Evolutionary conservation across 2,888 invertebrate genomes (phyloP).

Genomic region (Celastrina argiolus): DNA sequence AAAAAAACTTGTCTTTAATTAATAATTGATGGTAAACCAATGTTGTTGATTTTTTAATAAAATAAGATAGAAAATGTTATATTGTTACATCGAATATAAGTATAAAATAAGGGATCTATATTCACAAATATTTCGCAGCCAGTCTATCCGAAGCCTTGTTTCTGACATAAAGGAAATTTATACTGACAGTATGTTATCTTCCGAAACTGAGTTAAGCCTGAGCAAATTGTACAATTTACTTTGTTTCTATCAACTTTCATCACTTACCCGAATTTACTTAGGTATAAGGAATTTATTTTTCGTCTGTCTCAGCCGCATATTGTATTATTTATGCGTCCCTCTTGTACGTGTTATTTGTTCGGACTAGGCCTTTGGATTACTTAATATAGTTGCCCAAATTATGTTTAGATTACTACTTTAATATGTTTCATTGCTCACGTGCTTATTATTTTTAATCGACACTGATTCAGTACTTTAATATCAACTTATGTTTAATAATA

Average conservation of each 20-base stretch:
- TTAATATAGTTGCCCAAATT: neutral
- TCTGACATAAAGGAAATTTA: neutral
- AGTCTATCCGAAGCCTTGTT: neutral
- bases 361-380: neutral
- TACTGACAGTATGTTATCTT: slow-evolving; percentile 10
- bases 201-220: slow-evolving; percentile 12
- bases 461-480: too few species aligned
- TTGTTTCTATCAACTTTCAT: slow-evolving; percentile 11
- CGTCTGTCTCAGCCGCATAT: neutral
- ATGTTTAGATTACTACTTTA: neutral
- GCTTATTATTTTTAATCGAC: too few species aligned
- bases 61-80: too few species aligned
- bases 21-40: too few species aligned
- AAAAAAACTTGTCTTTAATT: too few species aligned
- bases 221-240: slow-evolving; percentile 11
- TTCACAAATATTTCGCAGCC: neutral
- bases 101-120: neutral
- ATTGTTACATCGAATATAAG: too few species aligned
- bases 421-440: neutral
- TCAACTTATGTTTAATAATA: too few species aligned
- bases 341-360: slow-evolving; percentile 7
- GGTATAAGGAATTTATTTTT: slow-evolving; percentile 10
- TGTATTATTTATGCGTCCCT: slow-evolving; percentile 11
- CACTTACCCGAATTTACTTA: slow-evolving; percentile 11
- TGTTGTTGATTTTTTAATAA: too few species aligned